Evolutionary conservation across 2,797 vertebrate genomes (phyloP).

Genomic region (Cygnus olor): DNA sequence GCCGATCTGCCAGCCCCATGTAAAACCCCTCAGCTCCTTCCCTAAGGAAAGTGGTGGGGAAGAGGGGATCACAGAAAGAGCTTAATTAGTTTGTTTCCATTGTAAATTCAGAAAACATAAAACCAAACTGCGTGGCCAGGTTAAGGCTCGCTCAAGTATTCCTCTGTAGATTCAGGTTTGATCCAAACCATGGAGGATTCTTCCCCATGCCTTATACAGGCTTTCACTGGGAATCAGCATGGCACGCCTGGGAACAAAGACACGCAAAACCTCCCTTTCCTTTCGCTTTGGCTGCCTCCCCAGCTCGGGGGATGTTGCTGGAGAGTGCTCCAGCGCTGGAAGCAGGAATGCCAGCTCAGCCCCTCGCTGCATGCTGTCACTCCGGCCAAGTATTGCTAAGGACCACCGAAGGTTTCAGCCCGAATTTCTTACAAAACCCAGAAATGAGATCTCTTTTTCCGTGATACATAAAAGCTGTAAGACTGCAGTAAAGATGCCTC

Average conservation of each 20-base stretch:
- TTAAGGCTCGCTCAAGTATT: background rate
- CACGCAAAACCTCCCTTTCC: background rate
- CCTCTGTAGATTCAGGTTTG: background rate
- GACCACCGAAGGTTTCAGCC: background rate
- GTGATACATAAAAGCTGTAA: background rate
- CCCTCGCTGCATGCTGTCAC: background rate
- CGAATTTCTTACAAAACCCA: background rate
- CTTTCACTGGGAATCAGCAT: background rate
- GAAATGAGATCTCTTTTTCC: background rate
- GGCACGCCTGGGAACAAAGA: background rate
- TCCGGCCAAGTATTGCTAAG: background rate
- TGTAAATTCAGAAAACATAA: background rate
- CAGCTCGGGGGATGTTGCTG: background rate
- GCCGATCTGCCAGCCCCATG: background rate
- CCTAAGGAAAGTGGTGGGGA: background rate
- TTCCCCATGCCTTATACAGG: background rate
- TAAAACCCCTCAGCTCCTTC: background rate
- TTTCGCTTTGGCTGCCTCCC: background rate
- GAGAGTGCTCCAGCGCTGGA: background rate
- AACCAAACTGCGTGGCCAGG: background rate
- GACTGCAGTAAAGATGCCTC: background rate
- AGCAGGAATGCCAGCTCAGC: background rate
- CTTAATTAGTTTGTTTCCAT: background rate
- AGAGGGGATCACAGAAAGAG: fast-evolving
- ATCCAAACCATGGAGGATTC: background rate